Base-by-base conservation (phyloP, 2,888 invertebrate species). In the Anoncus sp. region DNA sequence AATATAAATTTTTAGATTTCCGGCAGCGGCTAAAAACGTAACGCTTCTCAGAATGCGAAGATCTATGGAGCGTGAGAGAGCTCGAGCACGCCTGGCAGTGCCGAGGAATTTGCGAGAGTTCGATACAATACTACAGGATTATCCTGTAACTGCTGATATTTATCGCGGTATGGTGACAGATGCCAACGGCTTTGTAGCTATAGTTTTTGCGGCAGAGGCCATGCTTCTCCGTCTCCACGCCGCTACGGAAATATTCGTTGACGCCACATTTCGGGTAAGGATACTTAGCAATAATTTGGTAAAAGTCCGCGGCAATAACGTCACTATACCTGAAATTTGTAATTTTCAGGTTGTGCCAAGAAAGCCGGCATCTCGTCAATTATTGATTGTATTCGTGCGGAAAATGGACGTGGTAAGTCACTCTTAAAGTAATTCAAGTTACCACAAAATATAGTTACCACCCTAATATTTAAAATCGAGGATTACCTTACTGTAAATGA, bases 111-210 rank as follows among this genome's bases (percentile, higher is more conserved):
- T 67, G 12, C 27, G 14, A 3, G 55, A 47, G 45, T 35, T 67
- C 3, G 35, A 27, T 12, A 31, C 18, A 27, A 45, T 45, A 18
- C 57, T 67, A 14, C 31, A 31, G 6, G 14, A 57, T 55, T 57
- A 57, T 45, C 57, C 45, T n/a, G 40, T 14, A 22, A 22, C 49
- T 14, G 31, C 12, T 14, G 20, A 38, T 51, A 51, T 65, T 20
- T 65, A 40, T n/a, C 57, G 67, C n/a, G 67, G 67, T 27, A 67
- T 67, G 45, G 67, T 31, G 16, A 55, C 40, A 57, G 67, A 55
- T 31, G 24, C 45, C 24, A 55, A 67, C 35, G 57, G 45, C 12
- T 67, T 35, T 18, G 43, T 67, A 7, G 67, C 31, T 57, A 31
- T 55, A 14, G 67, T 67, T 45, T 57, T 67, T 40, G 67, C 67